Conservation (phyloP, 2,888 invertebrate species). For the Mesoligia furuncula region DNA sequence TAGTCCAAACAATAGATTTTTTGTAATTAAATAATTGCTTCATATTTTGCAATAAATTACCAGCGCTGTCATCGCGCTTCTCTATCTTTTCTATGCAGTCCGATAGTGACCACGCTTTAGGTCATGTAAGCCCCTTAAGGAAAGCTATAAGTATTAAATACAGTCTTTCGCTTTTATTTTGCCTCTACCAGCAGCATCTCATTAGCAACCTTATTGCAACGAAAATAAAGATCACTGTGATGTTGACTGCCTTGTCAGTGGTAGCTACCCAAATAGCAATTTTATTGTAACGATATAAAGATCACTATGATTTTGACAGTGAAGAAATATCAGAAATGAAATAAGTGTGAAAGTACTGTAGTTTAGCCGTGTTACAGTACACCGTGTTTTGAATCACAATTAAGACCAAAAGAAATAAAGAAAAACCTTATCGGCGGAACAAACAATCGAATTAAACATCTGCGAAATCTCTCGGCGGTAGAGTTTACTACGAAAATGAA, state of each 20-base stretch:
- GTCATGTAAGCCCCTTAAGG: too few relatives aligned
- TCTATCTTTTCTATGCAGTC: too few relatives aligned
- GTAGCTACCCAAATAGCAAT: too few relatives aligned
- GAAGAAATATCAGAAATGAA: not conserved
- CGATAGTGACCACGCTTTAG: too few relatives aligned
- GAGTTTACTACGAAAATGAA: not conserved
- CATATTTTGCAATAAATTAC: too few relatives aligned
- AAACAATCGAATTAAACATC: slow-evolving; percentile 11
- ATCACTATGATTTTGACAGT: not conserved
- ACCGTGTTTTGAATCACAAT: not conserved
- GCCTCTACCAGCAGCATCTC: not conserved
- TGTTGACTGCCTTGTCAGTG: too few relatives aligned
- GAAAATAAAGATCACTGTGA: not conserved
- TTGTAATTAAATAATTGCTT: too few relatives aligned
- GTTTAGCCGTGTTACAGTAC: not conserved
- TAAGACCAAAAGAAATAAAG: not conserved
- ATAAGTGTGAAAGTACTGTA: not conserved
- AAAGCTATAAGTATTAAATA: not conserved
- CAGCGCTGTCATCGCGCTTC: too few relatives aligned
- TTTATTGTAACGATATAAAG: not conserved
- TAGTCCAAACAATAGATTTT: too few relatives aligned
- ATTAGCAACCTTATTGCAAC: not conserved
- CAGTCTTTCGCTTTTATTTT: not conserved
- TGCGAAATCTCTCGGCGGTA: not conserved
- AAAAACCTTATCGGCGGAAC: not conserved